Evolutionary conservation across 2,888 invertebrate genomes (phyloP).

Genomic region (Drosophila birchii): DNA sequence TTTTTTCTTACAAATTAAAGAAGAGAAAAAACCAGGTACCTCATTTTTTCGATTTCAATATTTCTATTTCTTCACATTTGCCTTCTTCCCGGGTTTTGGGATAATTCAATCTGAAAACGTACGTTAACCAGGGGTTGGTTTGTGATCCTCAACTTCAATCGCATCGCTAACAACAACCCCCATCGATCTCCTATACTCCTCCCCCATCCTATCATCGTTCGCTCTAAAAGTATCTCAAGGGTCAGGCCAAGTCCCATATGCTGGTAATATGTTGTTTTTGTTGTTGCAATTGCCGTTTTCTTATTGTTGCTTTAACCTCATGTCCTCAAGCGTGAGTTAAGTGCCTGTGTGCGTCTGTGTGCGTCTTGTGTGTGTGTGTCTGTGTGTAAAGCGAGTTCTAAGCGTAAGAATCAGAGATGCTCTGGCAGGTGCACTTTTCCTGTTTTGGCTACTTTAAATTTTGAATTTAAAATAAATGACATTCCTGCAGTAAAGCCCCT

Average conservation of each 20-base stretch:
- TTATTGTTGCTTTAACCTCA: constrained; percentile 27
- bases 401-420: constrained; percentile 4
- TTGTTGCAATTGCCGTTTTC: constrained; percentile 34
- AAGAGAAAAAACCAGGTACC: not conserved
- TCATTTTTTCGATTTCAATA: not conserved
- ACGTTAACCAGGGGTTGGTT: constrained; percentile 6
- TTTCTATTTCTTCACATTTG: too few relatives aligned
- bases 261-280: constrained; percentile 36
- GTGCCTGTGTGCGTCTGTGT: constrained; percentile 15
- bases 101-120: constrained; percentile 9
- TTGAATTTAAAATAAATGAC: not conserved
- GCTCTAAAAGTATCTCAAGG: constrained; percentile 33
- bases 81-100: not conserved
- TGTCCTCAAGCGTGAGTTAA: constrained; percentile 32
- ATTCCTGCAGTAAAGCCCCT: too few relatives aligned
- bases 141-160: constrained; percentile 17
- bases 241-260: constrained; percentile 37
- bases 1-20: not conserved
- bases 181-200: constrained; percentile 13
- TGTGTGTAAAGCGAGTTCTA: not conserved
- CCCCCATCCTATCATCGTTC: not conserved
- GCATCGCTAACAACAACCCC: constrained; percentile 24
- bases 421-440: constrained; percentile 6
- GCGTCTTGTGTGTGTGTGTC: not conserved
- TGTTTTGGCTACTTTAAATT: not conserved